Base-by-base conservation (phyloP, 2,113 vertebrate species). In the Callionymus lyra region DNA sequence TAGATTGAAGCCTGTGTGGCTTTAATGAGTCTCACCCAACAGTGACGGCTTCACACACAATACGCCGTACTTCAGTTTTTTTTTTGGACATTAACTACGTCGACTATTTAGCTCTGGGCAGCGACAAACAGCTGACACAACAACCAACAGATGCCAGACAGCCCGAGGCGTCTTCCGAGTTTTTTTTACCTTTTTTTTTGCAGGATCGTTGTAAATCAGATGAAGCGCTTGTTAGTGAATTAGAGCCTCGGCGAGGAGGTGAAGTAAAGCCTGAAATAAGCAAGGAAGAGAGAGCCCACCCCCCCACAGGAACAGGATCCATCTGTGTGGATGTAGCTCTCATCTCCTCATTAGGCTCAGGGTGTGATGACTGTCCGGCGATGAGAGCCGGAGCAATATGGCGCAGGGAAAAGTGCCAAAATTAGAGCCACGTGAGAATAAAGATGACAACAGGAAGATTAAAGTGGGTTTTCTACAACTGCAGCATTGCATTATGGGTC, bases 321-420 rank as follows among this genome's bases (percentile, higher is more conserved):
- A 84, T 70, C 81, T 82, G 77, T 60, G 66, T 77, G 77, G 77
- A 78, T 76, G 76, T 76, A 53, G 59, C 77, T 68, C 74, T 83
- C 79, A 82, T 74, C 80, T 77, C 72, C 74, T 81, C 80, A 48
- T 82, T 77, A 76, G 50, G 53, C 19, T 4, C 44, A 49, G 70
- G 63, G 60, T 50, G 65, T 68, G 47, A 68, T 38, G 53, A 38
- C 50, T 47, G 53, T 69, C 68, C 72, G 49, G 70, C 53, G 77
- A 62, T 77, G 74, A 81, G 68, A 80, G 73, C 53, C 73, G 44
- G 37, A 36, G 49, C 52, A 48, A 56, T 40, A 57, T 39, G 48
- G 47, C 2, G 15, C 14, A 33, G 27, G 34, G 14, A 35, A 9
- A 12, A 6, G 8, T 34, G 44, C 16, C 44, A 35, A 35, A 35